A percentile compares a stretch with the other conserved stretches of the same genome.
phyloP scores from a whole-genome alignment of 2,797 vertebrate genomes.

The Sarcoramphus papa region DNA sequence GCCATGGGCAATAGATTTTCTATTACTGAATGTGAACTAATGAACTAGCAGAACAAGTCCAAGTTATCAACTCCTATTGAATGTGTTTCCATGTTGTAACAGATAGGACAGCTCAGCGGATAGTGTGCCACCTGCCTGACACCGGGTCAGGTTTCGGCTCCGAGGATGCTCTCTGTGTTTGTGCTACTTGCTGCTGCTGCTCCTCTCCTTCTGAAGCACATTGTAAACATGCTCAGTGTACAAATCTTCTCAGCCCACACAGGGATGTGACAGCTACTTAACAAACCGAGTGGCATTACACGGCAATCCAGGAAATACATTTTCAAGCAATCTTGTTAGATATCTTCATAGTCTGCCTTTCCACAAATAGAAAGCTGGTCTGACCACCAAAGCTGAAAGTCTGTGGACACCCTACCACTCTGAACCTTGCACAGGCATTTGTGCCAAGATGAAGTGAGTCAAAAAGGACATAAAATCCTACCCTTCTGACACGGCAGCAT shows the following conservation, averaged over 20 bases:
- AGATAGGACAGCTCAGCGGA: background rate
- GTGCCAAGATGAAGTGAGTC: background rate
- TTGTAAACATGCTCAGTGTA: background rate
- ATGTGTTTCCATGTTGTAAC: background rate
- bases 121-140: background rate
- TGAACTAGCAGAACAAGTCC: background rate
- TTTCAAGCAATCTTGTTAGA: fast-evolving
- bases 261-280: background rate
- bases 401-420: background rate
- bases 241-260: background rate
- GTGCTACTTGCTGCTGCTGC: background rate
- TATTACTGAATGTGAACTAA: background rate
- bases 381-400: background rate
- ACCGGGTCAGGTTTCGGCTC: fast-evolving
- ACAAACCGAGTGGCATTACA: background rate
- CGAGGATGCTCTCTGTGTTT: fast-evolving
- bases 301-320: background rate
- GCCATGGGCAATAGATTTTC: conserved; percentile 14
- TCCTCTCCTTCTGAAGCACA: background rate
- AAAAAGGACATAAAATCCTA: background rate
- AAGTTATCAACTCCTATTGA: background rate
- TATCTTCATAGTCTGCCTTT: background rate
- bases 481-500: background rate
- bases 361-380: background rate
- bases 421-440: background rate